These are phyloP conservation scores for Perizoma affinitatum DNA, from an alignment of 2,888 invertebrate species.

Conservation along the genomic window DNA sequence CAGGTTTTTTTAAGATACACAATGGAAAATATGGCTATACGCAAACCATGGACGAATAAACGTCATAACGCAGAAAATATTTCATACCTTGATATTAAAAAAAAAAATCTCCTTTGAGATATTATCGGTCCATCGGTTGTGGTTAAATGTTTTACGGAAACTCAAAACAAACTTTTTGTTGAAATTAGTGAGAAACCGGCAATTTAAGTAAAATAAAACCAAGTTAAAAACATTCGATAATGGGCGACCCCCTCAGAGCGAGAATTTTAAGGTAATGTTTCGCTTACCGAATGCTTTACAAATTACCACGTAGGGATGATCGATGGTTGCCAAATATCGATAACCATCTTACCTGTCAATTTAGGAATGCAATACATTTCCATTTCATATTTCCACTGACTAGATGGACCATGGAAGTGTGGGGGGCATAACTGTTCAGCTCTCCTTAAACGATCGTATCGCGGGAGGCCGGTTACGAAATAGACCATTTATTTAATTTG, in stretches of 20 bases:
- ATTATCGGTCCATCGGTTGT: too few relatives aligned
- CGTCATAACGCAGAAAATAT: too few relatives aligned
- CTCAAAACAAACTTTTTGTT: slow-evolving; percentile 10
- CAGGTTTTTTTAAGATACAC: too few relatives aligned
- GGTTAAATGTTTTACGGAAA: slow-evolving; percentile 9
- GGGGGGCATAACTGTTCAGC: too few relatives aligned
- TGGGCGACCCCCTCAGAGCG: slow-evolving; percentile 27
- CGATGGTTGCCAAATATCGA: slow-evolving; percentile 18
- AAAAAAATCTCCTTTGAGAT: too few relatives aligned
- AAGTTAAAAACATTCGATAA: slow-evolving; percentile 27
- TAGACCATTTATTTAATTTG: too few relatives aligned
- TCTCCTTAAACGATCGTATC: too few relatives aligned
- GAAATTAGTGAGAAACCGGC: slow-evolving; percentile 18
- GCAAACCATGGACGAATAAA: too few relatives aligned
- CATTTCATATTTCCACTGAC: not conserved
- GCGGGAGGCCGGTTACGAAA: too few relatives aligned
- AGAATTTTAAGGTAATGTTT: slow-evolving; percentile 21
- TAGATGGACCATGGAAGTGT: too few relatives aligned
- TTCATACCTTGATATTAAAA: too few relatives aligned
- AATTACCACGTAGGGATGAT: slow-evolving; percentile 26
- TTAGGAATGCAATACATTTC: not conserved
- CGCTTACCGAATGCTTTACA: slow-evolving; percentile 22
- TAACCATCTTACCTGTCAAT: slow-evolving; percentile 2
- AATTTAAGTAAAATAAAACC: slow-evolving; percentile 24
- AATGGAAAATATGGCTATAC: not conserved